Evolutionary conservation across 1,140 invertebrate genomes (phyloP), one percentile per base, ranked within the genome.

Genomic region (Nomia melanderi): DNA sequence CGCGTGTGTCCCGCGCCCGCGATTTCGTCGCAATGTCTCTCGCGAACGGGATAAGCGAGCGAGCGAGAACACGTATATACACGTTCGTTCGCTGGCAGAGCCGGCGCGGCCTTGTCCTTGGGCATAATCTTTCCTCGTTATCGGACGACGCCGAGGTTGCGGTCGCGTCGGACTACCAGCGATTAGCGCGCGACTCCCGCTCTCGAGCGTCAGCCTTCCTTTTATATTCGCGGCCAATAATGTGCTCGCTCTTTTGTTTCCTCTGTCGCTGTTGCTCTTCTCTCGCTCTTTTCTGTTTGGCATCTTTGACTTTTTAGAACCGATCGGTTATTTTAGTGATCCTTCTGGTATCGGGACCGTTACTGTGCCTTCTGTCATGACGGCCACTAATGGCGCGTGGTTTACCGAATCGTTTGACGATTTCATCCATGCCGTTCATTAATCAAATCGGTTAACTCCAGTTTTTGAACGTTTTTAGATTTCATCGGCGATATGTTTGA

Each of bases 81-180:
- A 25, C 63, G 60, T 54, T n/a, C 64, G 69, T 44, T 50, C 41
- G 59, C 41, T 41, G 60, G 25, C 73, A 54, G 50, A 57, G 77
- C 27, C 70, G 47, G 47, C 62, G 66, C 77, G 86, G 86, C 91
- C 91, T 92, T 91, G 90, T 92, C 91, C 91, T 91, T 91, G 90
- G 66, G 76, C 86, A 87, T 91, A 92, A 92, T 91, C 88, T 90
- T 88, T 88, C 78, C 87, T 90, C 87, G 88, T 91, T 91, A 91
- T 92, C 90, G 90, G 90, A 88, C 89, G 88, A 84, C 86, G 82
- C 66, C 88, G 75, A 82, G 88, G 85, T 80, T 83, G 82, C 81
- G 82, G 81, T 84, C 82, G 81, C 81, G 82, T 77, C 78, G 77
- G 53, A 53, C 71, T 75, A 78, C 64, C 66, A 84, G 65, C 72